Percentiles rank a stretch among this genome's conserved stretches.
Evolutionary conservation across 2,888 invertebrate species (phyloP).

Genomic region (Plutella xylostella): DNA sequence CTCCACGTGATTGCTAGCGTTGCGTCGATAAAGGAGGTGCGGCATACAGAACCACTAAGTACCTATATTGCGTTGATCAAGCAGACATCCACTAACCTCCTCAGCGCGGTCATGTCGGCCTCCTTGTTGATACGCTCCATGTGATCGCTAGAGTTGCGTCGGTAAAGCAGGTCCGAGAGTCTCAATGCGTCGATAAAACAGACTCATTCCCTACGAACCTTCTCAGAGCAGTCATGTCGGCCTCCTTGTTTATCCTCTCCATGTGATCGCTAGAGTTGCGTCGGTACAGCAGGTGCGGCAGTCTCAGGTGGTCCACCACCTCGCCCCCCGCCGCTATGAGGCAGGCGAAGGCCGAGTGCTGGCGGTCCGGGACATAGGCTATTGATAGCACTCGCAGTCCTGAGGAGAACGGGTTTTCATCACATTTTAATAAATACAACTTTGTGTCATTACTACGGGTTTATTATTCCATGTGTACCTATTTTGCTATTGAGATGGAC

Average conservation of each 20-base stretch:
- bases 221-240: slow-evolving; percentile 51
- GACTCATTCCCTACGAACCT: slow-evolving; percentile 25
- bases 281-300: slow-evolving; percentile 87
- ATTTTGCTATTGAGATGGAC: no score
- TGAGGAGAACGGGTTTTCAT: no score
- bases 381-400: slow-evolving; percentile 90
- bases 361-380: slow-evolving; percentile 87
- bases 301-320: slow-evolving; percentile 88
- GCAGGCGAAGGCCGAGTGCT: slow-evolving; percentile 89
- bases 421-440: no score
- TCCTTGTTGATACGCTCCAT: slow-evolving; percentile 52
- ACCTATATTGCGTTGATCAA: background rate
- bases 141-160: slow-evolving; percentile 74
- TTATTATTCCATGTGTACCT: no score
- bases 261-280: slow-evolving; percentile 72
- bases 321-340: slow-evolving; percentile 91
- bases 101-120: slow-evolving; percentile 51
- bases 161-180: slow-evolving; percentile 86
- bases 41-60: slow-evolving; percentile 69
- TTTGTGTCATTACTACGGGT: no score
- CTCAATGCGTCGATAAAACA: slow-evolving; percentile 82
- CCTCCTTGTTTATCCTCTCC: slow-evolving; percentile 52
- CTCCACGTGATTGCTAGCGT: slow-evolving; percentile 62
- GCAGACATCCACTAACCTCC: slow-evolving; percentile 34
- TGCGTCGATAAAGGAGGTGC: slow-evolving; percentile 85